Evolutionary conservation across 2,113 vertebrate genomes (phyloP).

Genomic region (Rynchops niger): DNA sequence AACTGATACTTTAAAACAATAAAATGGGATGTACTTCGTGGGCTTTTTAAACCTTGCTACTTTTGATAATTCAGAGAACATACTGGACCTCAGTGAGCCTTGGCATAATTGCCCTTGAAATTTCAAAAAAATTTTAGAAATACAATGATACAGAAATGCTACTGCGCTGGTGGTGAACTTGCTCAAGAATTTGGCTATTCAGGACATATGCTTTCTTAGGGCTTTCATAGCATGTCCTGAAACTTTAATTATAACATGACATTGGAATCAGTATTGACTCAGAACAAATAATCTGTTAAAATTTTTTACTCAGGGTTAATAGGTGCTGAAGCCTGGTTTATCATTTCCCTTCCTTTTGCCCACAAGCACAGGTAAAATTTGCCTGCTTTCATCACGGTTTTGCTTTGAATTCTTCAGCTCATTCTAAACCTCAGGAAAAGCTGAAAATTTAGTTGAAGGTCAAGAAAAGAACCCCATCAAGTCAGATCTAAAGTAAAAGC

Average conservation of each 20-base stretch:
- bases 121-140: not conserved
- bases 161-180: not conserved
- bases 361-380: not conserved
- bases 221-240: not conserved
- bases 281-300: not conserved
- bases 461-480: not conserved
- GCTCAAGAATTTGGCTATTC: not conserved
- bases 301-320: not conserved
- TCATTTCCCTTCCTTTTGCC: not conserved
- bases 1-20: not conserved
- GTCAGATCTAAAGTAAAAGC: not conserved
- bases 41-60: not conserved
- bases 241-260: not conserved
- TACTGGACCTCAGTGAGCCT: not conserved
- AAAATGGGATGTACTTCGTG: not conserved
- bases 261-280: not conserved
- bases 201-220: not conserved
- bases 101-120: not conserved
- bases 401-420: not conserved
- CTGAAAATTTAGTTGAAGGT: not conserved
- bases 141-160: not conserved
- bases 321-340: not conserved
- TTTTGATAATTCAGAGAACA: not conserved
- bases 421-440: not conserved
- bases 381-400: not conserved